Evolutionary conservation across 2,888 invertebrate species (phyloP).

Genomic region (Acanthosepion pharaonis): DNA sequence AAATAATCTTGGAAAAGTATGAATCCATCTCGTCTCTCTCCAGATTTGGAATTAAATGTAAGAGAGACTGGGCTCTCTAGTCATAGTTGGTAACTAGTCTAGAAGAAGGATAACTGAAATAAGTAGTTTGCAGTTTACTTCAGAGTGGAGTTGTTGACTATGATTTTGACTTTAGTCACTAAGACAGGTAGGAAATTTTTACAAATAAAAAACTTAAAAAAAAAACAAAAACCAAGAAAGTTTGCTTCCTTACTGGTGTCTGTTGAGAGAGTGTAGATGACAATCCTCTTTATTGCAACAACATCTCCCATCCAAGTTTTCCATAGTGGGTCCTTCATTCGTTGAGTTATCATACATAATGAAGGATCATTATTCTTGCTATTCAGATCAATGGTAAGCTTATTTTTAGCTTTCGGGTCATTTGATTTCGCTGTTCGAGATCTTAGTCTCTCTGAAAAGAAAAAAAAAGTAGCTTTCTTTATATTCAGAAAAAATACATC

Average conservation of each 20-base stretch:
- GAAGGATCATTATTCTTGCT: not conserved
- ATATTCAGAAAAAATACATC: not conserved
- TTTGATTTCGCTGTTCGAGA: not conserved
- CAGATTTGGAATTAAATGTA: too few relatives aligned
- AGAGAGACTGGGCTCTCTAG: too few relatives aligned
- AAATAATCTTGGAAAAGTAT: too few relatives aligned
- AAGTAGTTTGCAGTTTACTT: too few relatives aligned
- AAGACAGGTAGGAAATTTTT: too few relatives aligned
- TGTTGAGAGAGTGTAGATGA: not conserved
- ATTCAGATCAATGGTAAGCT: not conserved
- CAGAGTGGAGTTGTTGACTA: too few relatives aligned
- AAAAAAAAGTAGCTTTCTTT: not conserved
- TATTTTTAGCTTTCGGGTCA: not conserved
- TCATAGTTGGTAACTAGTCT: too few relatives aligned
- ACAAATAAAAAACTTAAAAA: not conserved
- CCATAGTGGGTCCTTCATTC: not conserved
- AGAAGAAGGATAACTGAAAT: too few relatives aligned
- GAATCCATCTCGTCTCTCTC: too few relatives aligned
- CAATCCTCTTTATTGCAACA: not conserved
- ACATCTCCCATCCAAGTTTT: conserved; percentile 11
- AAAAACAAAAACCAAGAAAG: not conserved
- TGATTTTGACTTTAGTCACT: too few relatives aligned
- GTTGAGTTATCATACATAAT: not conserved
- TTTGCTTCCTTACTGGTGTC: not conserved
- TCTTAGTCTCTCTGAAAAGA: not conserved